phyloP scores from a whole-genome alignment of 2,888 invertebrate genomes.

The Pemphredon lugubris region DNA sequence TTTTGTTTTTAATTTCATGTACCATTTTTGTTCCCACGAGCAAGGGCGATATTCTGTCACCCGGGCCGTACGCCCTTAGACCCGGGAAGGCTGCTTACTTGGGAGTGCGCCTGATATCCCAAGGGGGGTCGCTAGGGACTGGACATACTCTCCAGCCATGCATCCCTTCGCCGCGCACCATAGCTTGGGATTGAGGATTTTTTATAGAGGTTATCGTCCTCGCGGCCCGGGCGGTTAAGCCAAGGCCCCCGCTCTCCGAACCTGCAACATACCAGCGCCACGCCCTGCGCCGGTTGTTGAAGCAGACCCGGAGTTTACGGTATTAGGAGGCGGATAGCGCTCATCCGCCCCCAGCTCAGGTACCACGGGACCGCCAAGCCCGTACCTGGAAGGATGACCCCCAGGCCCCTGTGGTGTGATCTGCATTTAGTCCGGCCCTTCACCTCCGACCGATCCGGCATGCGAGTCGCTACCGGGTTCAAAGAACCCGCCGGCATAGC shows the following conservation, averaged over 20 bases:
- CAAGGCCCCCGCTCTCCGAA: not conserved
- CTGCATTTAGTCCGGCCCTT: not conserved
- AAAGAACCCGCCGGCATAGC: no score
- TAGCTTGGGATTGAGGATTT: constrained; percentile 6
- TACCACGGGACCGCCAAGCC: not conserved
- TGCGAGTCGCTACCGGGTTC: no score
- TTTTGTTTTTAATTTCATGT: not conserved
- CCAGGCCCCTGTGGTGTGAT: not conserved
- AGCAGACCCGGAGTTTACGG: not conserved
- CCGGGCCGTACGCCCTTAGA: not conserved
- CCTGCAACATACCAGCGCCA: not conserved
- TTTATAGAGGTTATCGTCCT: constrained; percentile 11
- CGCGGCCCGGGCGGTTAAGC: not conserved
- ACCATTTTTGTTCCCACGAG: not conserved
- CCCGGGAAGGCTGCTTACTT: not conserved
- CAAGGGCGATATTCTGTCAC: not conserved
- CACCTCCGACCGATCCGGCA: no score
- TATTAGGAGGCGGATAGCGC: not conserved
- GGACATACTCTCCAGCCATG: not conserved
- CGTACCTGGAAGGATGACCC: no score
- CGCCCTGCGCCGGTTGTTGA: not conserved
- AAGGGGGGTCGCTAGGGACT: not conserved
- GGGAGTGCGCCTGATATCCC: not conserved
- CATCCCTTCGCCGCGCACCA: constrained; percentile 4
- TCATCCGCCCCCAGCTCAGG: not conserved